These are phyloP conservation scores for Sminthopsis crassicaudata DNA, from an alignment of 2,113 vertebrate genomes.

Conservation along the genomic window DNA sequence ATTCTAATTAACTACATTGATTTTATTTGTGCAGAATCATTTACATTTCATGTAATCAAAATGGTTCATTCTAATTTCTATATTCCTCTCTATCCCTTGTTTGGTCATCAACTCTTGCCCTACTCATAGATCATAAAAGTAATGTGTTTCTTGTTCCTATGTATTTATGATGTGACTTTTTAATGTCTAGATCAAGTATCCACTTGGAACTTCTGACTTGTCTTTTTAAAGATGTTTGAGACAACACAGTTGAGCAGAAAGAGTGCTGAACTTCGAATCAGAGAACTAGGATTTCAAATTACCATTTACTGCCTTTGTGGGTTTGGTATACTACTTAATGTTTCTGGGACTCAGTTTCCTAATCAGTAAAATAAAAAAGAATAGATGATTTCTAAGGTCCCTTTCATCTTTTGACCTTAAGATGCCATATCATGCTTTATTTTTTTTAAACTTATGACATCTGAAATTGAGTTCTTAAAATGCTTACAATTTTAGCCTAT, in stretches of 20 bases:
- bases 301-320: neutral
- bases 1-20: neutral
- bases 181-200: neutral
- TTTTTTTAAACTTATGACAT: slow-evolving; percentile 11
- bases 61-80: neutral
- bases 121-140: neutral
- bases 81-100: neutral
- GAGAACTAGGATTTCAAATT: neutral
- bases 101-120: neutral
- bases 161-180: neutral
- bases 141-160: neutral
- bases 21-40: neutral
- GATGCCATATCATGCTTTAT: neutral
- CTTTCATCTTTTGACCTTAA: neutral
- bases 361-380: neutral
- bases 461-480: slow-evolving; percentile 3
- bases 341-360: neutral
- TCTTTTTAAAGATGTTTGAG: neutral
- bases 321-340: neutral
- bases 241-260: neutral
- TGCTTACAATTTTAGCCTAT: slow-evolving; percentile 51
- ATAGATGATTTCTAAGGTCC: neutral
- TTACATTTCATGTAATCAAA: neutral
- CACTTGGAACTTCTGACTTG: neutral
- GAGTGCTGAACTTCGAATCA: neutral